Base-by-base conservation (phyloP, 1,140 invertebrate species). In the Drosophila subobscura region DNA sequence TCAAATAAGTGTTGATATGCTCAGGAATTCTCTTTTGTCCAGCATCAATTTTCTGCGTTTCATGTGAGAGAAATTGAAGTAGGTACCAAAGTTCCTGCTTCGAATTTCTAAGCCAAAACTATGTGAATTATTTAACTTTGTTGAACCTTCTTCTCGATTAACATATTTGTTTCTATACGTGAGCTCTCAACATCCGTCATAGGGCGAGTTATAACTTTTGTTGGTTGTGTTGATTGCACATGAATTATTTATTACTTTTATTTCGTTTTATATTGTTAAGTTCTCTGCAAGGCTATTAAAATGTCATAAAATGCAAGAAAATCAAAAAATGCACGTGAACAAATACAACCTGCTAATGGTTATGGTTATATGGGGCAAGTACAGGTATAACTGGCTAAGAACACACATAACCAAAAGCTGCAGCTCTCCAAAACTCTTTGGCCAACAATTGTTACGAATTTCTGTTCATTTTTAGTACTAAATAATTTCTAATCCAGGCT, bases 281-380 rank as follows among this genome's bases (percentile, higher is more conserved):
- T 25, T 27, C n/a, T 44, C 22, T 23, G 37, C 23, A n/a, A 53
- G 58, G 51, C 37, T 40, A 44, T 61, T 25, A 29, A 61, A 61
- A 61, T 12, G 65, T 47, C 50, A 55, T 55, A 68, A 46, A 68
- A 47, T 14, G 7, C 42, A 22, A 44, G 40, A 12, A n/a, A 67
- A 67, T 67, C n/a, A 47, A 68, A 68, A 55, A 47, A 29, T 45
- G 5, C 27, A 65, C 45, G 53, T 45, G 7, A 20, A 22, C 47
- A 64, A 47, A 20, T 64, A 46, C 6, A 23, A 29, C 16, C 29
- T 33, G 29, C 29, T 33, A 10, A 37, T 37, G 33, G 33, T 12
- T 42, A 55, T 55, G 64, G 64, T 65, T 67, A 68, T 67, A 27
- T 66, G 49, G 50, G 10, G 8, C 42, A 68, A 47, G 29, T 47